Percentiles rank a stretch among this genome's conserved stretches.
Conservation (phyloP, 2,113 vertebrate species). For the Cyphomyrus plagiostoma region DNA sequence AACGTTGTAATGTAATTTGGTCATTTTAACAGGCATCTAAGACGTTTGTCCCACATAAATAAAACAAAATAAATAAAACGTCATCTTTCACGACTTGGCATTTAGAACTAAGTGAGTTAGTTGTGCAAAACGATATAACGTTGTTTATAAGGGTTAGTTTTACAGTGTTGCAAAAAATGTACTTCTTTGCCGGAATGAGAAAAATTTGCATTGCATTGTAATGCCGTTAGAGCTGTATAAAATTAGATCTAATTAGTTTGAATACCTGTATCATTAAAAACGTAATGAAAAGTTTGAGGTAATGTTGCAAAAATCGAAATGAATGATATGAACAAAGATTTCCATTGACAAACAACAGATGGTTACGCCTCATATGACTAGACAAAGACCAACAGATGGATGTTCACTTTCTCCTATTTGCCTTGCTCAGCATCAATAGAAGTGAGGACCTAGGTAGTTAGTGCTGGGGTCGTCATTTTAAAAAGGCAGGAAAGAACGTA, state of each 20-base stretch:
- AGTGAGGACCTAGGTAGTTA: background rate
- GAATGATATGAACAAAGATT: background rate
- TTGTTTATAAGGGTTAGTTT: background rate
- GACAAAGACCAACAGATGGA: constrained; percentile 2
- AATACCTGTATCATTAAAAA: background rate
- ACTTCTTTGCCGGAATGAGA: background rate
- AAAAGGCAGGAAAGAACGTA: background rate
- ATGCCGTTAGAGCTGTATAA: background rate
- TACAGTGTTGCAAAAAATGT: background rate
- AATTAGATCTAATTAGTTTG: background rate
- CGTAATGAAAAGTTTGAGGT: background rate
- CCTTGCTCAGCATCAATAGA: background rate
- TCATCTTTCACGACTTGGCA: background rate
- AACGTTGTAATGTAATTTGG: background rate
- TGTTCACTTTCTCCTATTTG: background rate
- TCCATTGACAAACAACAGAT: background rate
- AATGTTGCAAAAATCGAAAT: background rate
- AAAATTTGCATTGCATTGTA: background rate
- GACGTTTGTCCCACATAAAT: background rate
- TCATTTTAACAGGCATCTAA: background rate
- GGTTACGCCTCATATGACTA: background rate
- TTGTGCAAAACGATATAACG: background rate
- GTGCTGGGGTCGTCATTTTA: background rate
- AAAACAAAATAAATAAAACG: background rate
- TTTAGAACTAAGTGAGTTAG: background rate